Evolutionary conservation across 2,888 invertebrate species (phyloP), one percentile per base, ranked within the genome.

Genomic region (Allolobophora icterica): DNA sequence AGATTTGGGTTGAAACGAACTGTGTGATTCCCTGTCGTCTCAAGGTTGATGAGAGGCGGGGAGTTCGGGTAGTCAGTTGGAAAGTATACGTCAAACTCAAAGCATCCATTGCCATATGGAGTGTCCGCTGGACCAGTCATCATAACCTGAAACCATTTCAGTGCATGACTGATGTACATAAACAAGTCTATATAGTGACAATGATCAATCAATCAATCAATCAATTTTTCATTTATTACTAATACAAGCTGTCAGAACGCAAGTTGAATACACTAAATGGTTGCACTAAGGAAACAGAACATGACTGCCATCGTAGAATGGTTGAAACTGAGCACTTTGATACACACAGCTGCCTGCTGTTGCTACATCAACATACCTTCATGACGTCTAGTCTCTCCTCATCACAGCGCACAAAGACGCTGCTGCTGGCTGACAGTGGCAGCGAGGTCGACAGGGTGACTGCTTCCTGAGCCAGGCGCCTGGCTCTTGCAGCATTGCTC

Each of bases 341-440:
- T 17, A 58, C 24, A 58, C 24, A 30, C n/a, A n/a, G 58, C n/a
- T 71, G 71, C n/a, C 71, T n/a, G n/a, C 71, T n/a, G 71, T 71
- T n/a, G 71, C 17, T 71, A 71, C 13, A 71, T 71, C 71, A 71
- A 71, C 89, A 21, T 94, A 97, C 97, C 96, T 99, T 99, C 98
- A 99, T 99, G 93, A 98, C 97, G 95, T 99, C 98, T 93, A 99
- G 96, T 92, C 98, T 96, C 95, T 98, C 98, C 92, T 98, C 97
- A 96, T 98, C 98, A 96, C 98, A 98, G 93, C 99, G 97, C 93
- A 99, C 98, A 96, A 99, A 99, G 92, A 99, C 98, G 93, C 98
- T 98, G 95, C 98, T 98, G 95, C 98, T 98, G 96, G 97, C 98
- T 90, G 98, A 98, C 91, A 99, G 96, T 92, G 99, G 99, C 94